phyloP scores from a whole-genome alignment of 2,113 vertebrate genomes.

The Petrocephalus zakoni region DNA sequence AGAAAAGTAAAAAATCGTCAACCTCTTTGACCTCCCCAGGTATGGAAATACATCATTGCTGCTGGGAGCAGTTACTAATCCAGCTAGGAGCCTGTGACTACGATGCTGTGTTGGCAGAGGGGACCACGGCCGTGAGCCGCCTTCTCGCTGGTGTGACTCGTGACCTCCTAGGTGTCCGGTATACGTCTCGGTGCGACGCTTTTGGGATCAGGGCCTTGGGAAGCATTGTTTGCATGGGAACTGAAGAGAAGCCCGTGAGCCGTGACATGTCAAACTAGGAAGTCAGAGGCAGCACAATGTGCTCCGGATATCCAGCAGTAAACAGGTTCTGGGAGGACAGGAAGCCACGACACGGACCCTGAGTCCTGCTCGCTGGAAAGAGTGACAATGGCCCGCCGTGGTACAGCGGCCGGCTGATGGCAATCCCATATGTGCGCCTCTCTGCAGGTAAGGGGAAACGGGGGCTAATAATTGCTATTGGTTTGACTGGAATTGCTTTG shows the following conservation, averaged over 20 bases:
- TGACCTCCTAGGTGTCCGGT: background rate
- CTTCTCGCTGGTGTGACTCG: background rate
- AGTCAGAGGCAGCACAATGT: conserved; percentile 9
- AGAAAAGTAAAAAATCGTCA: no score
- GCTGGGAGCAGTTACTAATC: conserved; percentile 25
- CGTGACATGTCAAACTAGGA: conserved; percentile 7
- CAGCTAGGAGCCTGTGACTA: background rate
- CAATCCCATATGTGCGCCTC: background rate
- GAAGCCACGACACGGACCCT: conserved; percentile 16
- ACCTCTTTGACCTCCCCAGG: no score
- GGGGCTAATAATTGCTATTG: background rate
- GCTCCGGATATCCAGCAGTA: conserved; percentile 25
- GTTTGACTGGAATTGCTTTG: conserved; percentile 23
- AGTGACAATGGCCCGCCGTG: background rate
- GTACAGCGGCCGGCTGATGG: background rate
- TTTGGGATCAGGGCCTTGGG: background rate
- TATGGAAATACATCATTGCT: background rate
- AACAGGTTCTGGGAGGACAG: conserved; percentile 17
- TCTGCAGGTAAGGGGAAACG: background rate
- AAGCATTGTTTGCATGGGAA: background rate
- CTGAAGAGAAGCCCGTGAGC: background rate
- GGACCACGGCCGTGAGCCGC: background rate
- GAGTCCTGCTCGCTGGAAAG: background rate
- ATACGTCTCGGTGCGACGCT: background rate
- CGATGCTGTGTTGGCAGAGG: conserved; percentile 31